phyloP scores from a whole-genome alignment of 2,113 vertebrate genomes.

The Micromys minutus region DNA sequence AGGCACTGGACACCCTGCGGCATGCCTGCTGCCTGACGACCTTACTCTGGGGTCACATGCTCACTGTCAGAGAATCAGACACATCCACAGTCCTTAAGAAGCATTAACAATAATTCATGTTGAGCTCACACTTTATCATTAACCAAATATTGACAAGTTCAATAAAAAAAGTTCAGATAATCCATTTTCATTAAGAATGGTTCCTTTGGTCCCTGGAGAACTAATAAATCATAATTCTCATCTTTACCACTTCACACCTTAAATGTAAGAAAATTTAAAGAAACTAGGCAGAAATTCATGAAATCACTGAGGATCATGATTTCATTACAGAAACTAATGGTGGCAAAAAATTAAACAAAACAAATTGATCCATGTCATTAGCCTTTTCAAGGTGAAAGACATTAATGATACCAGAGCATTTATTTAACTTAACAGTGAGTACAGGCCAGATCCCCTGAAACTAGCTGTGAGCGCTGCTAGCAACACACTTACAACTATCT shows the following conservation, averaged over 20 bases:
- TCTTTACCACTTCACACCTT: constrained; percentile 76
- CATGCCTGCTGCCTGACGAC: constrained; percentile 28
- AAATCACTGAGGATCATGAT: constrained; percentile 74
- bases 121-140: constrained; percentile 72
- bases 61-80: background rate
- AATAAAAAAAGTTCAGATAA: constrained; percentile 61
- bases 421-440: constrained; percentile 62
- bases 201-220: constrained; percentile 70
- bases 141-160: constrained; percentile 77
- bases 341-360: constrained; percentile 77
- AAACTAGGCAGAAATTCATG: constrained; percentile 75
- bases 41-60: background rate
- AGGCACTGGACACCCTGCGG: background rate
- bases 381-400: constrained; percentile 75
- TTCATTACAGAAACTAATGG: constrained; percentile 74
- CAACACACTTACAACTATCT: background rate
- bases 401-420: constrained; percentile 55
- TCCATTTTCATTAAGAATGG: constrained; percentile 76
- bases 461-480: background rate
- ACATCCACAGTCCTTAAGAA: constrained; percentile 13
- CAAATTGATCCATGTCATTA: constrained; percentile 78
- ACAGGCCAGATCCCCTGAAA: constrained; percentile 46
- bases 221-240: constrained; percentile 74
- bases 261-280: constrained; percentile 75
- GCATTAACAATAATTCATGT: constrained; percentile 49